Evolutionary conservation across 2,113 vertebrate genomes (phyloP).

Genomic region (Osmerus mordax): DNA sequence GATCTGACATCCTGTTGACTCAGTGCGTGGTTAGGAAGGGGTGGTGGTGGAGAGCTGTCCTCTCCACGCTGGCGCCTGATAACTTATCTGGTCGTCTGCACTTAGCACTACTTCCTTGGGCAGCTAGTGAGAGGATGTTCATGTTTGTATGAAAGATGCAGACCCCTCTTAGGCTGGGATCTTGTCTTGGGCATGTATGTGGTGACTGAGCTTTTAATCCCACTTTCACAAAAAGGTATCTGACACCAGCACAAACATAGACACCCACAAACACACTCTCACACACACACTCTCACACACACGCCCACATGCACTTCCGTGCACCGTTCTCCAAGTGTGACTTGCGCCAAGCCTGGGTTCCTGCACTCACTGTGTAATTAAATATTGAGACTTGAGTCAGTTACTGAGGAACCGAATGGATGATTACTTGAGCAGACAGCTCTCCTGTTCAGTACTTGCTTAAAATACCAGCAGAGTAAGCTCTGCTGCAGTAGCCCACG

Average conservation of each 20-base stretch:
- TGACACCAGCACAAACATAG: background rate
- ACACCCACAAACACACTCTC: background rate
- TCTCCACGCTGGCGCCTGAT: too few species aligned
- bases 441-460: conserved; percentile 2
- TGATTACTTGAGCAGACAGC: conserved; percentile 39
- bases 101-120: background rate
- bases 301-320: conserved; percentile 1
- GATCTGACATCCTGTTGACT: too few species aligned
- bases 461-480: conserved; percentile 19
- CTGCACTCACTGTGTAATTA: conserved; percentile 32
- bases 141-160: conserved; percentile 26
- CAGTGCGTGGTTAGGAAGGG: too few species aligned
- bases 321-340: conserved; percentile 11
- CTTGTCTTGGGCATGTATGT: conserved; percentile 4
- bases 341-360: conserved; percentile 3
- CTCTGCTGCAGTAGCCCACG: background rate
- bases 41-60: too few species aligned
- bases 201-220: conserved; percentile 14
- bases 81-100: background rate
- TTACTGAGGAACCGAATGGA: conserved; percentile 22
- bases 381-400: conserved; percentile 37
- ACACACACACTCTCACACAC: background rate
- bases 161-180: background rate
- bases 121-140: background rate
- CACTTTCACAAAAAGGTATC: conserved; percentile 1